A percentile compares a stretch with the other conserved stretches of the same genome.
These are phyloP conservation scores for Polypedilum pembai DNA, from an alignment of 1,140 invertebrate species.

Conservation along the genomic window DNA sequence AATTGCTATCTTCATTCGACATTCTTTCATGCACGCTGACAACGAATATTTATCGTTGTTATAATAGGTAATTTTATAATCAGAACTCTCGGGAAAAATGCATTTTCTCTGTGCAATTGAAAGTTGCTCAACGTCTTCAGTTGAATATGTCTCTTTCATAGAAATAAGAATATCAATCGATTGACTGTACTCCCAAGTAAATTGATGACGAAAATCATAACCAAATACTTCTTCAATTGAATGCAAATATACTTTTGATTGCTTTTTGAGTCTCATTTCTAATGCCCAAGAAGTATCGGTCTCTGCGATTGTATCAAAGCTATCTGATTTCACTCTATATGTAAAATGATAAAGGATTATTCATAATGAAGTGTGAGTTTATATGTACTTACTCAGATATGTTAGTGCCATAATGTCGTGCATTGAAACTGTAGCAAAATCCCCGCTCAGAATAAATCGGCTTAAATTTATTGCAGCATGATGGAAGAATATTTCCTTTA, in stretches of 20 bases:
- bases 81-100: conserved; percentile 51
- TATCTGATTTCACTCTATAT: neutral
- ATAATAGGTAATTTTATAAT: conserved; percentile 49
- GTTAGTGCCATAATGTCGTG: conserved; percentile 44
- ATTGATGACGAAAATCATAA: neutral
- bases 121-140: conserved; percentile 57
- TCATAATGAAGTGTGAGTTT: neutral
- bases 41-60: conserved; percentile 55
- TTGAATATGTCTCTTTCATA: conserved; percentile 64
- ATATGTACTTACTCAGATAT: conserved; percentile 38
- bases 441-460: conserved; percentile 62
- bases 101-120: conserved; percentile 58
- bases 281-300: conserved; percentile 42
- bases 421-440: conserved; percentile 62
- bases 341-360: neutral
- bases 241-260: conserved; percentile 51
- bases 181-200: conserved; percentile 34
- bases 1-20: conserved; percentile 53
- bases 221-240: conserved; percentile 49
- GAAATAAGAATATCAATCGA: conserved; percentile 58
- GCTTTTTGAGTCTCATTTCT: conserved; percentile 39
- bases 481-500: conserved; percentile 39
- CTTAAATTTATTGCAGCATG: conserved; percentile 51
- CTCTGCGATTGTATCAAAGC: conserved; percentile 40
- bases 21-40: conserved; percentile 59